Conservation (phyloP, 2,888 invertebrate genomes). For the Seira sanloemensis region DNA sequence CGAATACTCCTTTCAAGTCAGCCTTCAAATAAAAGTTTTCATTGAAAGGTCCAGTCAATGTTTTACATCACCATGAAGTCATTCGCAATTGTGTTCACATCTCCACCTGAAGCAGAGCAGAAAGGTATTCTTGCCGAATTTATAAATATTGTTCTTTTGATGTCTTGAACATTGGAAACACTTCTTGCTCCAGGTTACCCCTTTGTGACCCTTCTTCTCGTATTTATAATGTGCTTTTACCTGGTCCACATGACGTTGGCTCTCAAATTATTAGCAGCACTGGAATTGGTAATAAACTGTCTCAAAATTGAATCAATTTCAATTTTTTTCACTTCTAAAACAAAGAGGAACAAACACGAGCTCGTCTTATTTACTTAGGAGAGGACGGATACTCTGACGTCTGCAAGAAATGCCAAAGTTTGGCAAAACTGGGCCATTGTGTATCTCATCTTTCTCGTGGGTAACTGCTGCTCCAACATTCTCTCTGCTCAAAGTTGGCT, state of each 20-base stretch:
- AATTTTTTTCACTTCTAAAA: no score
- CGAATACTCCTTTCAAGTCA: no score
- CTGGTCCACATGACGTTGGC: conserved; percentile 62
- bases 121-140: conserved; percentile 26
- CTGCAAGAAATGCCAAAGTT: conserved; percentile 61
- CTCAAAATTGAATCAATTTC: background rate
- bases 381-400: conserved; percentile 46
- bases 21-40: no score
- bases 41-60: conserved; percentile 47
- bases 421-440: conserved; percentile 70
- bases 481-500: conserved; percentile 55
- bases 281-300: conserved; percentile 52
- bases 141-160: background rate
- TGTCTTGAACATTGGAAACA: background rate
- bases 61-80: conserved; percentile 38
- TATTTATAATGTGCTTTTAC: conserved; percentile 58
- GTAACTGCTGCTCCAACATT: conserved; percentile 53
- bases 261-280: conserved; percentile 50
- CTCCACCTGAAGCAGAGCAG: conserved; percentile 45
- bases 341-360: no score
- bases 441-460: conserved; percentile 59
- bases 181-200: conserved; percentile 46
- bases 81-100: conserved; percentile 34
- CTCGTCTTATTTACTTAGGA: conserved; percentile 53
- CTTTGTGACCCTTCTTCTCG: conserved; percentile 42